Percentiles rank a stretch among this genome's conserved stretches.
phyloP scores from a whole-genome alignment of 2,888 invertebrate species.

The Xestia c-nigrum region DNA sequence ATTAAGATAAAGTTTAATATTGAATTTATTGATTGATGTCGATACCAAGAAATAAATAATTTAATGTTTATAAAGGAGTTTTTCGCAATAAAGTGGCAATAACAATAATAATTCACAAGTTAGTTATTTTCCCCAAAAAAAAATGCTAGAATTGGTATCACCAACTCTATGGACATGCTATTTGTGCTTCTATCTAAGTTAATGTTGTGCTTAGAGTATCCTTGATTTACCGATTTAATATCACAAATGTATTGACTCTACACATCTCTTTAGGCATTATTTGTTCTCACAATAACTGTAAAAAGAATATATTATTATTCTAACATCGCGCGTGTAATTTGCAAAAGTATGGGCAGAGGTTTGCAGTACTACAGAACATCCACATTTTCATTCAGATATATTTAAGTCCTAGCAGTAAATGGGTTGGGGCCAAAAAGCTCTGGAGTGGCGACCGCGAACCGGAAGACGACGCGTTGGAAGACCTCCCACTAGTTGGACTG shows the following conservation, averaged over 20 bases:
- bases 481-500: too few relatives aligned
- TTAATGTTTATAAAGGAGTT: too few relatives aligned
- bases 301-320: slow-evolving; percentile 22
- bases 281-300: slow-evolving; percentile 43
- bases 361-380: background rate
- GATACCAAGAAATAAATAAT: too few relatives aligned
- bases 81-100: too few relatives aligned
- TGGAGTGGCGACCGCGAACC: too few relatives aligned
- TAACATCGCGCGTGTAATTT: background rate
- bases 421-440: background rate
- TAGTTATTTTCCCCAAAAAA: background rate
- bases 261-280: slow-evolving; percentile 44
- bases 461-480: too few relatives aligned
- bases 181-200: slow-evolving; percentile 66
- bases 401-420: background rate
- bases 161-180: slow-evolving; percentile 56
- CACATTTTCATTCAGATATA: background rate
- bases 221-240: slow-evolving; percentile 79
- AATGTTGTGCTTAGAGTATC: slow-evolving; percentile 74
- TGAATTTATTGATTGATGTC: too few relatives aligned
- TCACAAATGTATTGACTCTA: slow-evolving; percentile 77
- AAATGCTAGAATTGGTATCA: slow-evolving; percentile 30
- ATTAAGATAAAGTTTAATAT: too few relatives aligned
- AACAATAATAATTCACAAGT: too few relatives aligned
- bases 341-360: background rate